Conservation (phyloP, 2,797 vertebrate genomes). For the Sphaeramia orbicularis region DNA sequence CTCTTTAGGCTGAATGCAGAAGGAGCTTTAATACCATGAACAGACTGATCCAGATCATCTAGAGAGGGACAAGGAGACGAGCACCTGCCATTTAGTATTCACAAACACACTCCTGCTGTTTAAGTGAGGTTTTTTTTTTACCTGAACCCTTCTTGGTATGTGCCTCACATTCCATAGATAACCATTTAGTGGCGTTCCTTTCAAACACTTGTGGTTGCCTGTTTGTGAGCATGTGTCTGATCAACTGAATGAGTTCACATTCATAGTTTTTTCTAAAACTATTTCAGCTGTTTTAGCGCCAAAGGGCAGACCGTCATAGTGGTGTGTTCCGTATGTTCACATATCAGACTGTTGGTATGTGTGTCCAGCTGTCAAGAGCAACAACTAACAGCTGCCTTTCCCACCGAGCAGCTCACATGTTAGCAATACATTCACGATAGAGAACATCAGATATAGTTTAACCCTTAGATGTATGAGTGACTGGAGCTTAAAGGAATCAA, state of each 20-base stretch:
- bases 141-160: slow-evolving; percentile 38
- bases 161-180: slow-evolving; percentile 56
- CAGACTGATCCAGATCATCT: slow-evolving; percentile 19
- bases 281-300: slow-evolving; percentile 59
- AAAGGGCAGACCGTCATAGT: slow-evolving; percentile 24
- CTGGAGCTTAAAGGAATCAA: too few relatives aligned
- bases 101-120: slow-evolving; percentile 3
- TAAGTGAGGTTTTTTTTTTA: slow-evolving; percentile 3
- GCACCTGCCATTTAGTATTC: slow-evolving; percentile 42
- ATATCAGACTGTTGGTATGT: slow-evolving; percentile 28
- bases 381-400: slow-evolving; percentile 55
- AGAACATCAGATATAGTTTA: not conserved
- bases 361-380: slow-evolving; percentile 61
- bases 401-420: slow-evolving; percentile 29
- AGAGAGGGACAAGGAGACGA: not conserved
- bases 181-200: slow-evolving; percentile 16
- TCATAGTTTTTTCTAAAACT: slow-evolving; percentile 7
- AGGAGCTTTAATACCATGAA: slow-evolving; percentile 43
- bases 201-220: slow-evolving; percentile 22
- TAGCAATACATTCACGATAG: not conserved
- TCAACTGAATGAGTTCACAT: not conserved
- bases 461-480: too few relatives aligned
- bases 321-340: slow-evolving; percentile 2
- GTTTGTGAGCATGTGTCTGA: not conserved
- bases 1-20: slow-evolving; percentile 23